Evolutionary conservation across 2,113 vertebrate species (phyloP).

Genomic region (Dendrocopos noguchii): DNA sequence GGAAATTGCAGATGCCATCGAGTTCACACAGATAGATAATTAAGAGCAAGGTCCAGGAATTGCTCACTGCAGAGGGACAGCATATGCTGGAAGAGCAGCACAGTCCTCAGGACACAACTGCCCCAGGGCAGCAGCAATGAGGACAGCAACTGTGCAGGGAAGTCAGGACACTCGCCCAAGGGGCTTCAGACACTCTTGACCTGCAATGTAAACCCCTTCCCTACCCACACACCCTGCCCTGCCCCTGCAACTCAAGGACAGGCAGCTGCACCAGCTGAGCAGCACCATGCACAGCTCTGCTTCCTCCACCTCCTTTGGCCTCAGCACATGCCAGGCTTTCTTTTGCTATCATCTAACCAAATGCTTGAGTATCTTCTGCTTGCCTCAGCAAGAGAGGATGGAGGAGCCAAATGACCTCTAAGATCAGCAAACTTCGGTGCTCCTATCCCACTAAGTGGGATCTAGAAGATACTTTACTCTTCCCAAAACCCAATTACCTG

Average conservation of each 20-base stretch:
- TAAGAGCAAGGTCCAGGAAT: neutral
- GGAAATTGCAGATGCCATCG: neutral
- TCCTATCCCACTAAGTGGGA: neutral
- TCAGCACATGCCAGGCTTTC: accelerated
- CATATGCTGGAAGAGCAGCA: accelerated
- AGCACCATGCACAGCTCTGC: accelerated
- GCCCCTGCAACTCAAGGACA: neutral
- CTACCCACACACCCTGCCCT: neutral
- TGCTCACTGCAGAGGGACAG: neutral
- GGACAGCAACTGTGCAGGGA: neutral
- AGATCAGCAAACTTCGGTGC: neutral
- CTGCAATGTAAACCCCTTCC: neutral
- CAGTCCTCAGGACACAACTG: neutral
- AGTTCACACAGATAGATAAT: neutral
- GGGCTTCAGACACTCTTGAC: neutral
- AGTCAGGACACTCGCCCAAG: neutral
- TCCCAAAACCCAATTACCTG: neutral
- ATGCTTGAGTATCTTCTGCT: neutral
- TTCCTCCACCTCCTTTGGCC: neutral
- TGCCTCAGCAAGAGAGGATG: neutral
- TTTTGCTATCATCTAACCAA: neutral
- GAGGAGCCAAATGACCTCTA: neutral
- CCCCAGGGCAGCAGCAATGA: neutral
- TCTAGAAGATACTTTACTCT: neutral
- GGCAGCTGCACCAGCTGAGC: neutral